Conservation (phyloP, 2,113 vertebrate species). For the Salvator merianae region DNA sequence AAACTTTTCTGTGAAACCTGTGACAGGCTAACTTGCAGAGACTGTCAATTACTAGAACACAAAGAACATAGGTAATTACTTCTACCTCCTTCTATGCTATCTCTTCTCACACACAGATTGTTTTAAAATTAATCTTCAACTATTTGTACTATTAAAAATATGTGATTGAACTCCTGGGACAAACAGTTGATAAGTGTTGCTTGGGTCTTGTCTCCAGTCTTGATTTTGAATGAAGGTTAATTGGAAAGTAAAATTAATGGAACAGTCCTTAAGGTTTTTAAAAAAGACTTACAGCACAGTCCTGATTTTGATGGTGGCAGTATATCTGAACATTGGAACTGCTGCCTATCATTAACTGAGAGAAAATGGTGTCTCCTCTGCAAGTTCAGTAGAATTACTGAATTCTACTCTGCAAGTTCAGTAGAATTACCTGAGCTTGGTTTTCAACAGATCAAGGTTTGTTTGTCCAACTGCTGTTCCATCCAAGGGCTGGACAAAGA, state of each 20-base stretch:
- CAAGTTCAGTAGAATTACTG: too few relatives aligned
- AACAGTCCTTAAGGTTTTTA: neutral
- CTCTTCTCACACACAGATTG: conserved; percentile 21
- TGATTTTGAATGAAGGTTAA: neutral
- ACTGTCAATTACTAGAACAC: conserved; percentile 97
- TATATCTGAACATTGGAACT: too few relatives aligned
- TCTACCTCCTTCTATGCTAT: conserved; percentile 27
- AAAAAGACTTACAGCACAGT: too few relatives aligned
- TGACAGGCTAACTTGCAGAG: conserved; percentile 96
- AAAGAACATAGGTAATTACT: conserved; percentile 94
- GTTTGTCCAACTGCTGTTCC: too few relatives aligned
- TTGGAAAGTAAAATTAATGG: conserved; percentile 1
- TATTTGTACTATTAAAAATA: neutral
- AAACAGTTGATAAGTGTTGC: neutral
- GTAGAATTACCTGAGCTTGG: too few relatives aligned
- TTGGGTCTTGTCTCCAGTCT: neutral
- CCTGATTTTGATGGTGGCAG: too few relatives aligned
- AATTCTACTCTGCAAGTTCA: too few relatives aligned
- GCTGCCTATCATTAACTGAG: too few relatives aligned
- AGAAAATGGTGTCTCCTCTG: too few relatives aligned
- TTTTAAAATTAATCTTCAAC: conserved; percentile 8
- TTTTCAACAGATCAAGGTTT: too few relatives aligned
- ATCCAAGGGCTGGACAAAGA: too few relatives aligned
- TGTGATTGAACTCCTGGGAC: neutral
- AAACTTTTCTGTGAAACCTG: conserved; percentile 99